A percentile compares a stretch with the other conserved stretches of the same genome.
phyloP scores from a whole-genome alignment of 1,140 invertebrate genomes.

The Lordiphosa stackelbergi region DNA sequence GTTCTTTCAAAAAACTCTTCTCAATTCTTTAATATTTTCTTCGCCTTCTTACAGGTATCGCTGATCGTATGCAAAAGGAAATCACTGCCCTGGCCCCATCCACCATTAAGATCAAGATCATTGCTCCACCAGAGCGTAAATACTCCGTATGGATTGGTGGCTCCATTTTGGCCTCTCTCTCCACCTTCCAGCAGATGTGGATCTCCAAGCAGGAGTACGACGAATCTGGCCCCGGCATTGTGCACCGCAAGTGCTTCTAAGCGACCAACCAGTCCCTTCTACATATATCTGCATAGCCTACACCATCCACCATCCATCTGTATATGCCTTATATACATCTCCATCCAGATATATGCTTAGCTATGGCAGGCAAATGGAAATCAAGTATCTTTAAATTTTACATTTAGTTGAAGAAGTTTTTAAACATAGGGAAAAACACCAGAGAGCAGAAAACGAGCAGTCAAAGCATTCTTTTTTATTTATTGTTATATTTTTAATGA shows the following conservation, averaged over 20 bases:
- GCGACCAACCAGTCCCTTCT: conserved; percentile 7
- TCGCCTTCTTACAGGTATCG: conserved; percentile 81
- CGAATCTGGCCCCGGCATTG: conserved; percentile 84
- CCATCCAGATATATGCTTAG: conserved; percentile 43
- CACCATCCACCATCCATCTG: conserved; percentile 26
- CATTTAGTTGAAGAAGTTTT: conserved; percentile 68
- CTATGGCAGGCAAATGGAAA: conserved; percentile 31
- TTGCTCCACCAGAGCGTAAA: conserved; percentile 94
- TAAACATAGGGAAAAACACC: conserved; percentile 26
- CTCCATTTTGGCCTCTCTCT: conserved; percentile 88
- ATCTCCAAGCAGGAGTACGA: conserved; percentile 89
- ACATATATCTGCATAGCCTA: conserved; percentile 15
- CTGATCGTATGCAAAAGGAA: conserved; percentile 93
- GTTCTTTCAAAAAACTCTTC: neutral
- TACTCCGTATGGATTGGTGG: conserved; percentile 92
- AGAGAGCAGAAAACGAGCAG: conserved; percentile 48
- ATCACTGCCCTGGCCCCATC: conserved; percentile 91
- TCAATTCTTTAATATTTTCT: neutral
- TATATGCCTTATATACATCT: conserved; percentile 36
- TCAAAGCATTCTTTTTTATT: conserved; percentile 59
- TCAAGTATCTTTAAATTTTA: conserved; percentile 72
- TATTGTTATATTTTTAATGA: conserved; percentile 38
- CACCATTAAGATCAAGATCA: conserved; percentile 97
- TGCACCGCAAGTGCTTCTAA: conserved; percentile 86
- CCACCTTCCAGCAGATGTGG: conserved; percentile 93